phyloP scores from a whole-genome alignment of 2,113 vertebrate genomes.

The Notiomystis cincta region DNA sequence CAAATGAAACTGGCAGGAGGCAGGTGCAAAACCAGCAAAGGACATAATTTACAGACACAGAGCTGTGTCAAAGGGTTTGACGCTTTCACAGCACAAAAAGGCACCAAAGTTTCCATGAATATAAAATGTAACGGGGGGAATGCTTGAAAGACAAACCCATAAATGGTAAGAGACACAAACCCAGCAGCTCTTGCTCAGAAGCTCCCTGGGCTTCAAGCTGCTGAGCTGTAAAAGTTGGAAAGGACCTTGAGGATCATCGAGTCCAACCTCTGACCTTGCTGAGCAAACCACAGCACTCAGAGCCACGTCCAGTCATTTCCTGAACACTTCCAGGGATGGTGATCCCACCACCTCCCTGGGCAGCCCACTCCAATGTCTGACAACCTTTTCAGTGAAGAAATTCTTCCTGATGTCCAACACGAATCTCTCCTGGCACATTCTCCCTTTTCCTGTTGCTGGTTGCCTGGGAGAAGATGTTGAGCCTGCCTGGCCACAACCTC shows the following conservation, averaged over 20 bases:
- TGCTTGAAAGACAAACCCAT: neutral
- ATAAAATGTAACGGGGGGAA: neutral
- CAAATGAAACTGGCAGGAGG: neutral
- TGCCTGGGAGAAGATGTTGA: neutral
- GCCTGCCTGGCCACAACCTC: neutral
- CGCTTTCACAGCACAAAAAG: neutral
- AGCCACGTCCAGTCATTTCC: neutral
- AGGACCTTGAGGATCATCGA: neutral
- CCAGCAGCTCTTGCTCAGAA: neutral
- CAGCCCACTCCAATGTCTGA: neutral
- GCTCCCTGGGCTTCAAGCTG: neutral
- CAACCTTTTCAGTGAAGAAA: neutral
- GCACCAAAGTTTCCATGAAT: neutral
- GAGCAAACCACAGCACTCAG: neutral
- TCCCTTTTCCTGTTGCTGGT: neutral
- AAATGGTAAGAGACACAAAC: neutral
- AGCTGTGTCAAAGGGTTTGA: accelerated
- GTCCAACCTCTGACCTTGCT: neutral
- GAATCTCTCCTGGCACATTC: neutral
- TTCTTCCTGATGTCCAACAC: neutral
- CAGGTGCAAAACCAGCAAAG: neutral
- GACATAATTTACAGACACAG: neutral
- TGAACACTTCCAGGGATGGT: neutral
- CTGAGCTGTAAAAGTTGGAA: neutral
- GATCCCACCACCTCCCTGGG: neutral